These are phyloP conservation scores for Zele albiditarsus DNA, from an alignment of 2,888 invertebrate species.

Conservation along the genomic window DNA sequence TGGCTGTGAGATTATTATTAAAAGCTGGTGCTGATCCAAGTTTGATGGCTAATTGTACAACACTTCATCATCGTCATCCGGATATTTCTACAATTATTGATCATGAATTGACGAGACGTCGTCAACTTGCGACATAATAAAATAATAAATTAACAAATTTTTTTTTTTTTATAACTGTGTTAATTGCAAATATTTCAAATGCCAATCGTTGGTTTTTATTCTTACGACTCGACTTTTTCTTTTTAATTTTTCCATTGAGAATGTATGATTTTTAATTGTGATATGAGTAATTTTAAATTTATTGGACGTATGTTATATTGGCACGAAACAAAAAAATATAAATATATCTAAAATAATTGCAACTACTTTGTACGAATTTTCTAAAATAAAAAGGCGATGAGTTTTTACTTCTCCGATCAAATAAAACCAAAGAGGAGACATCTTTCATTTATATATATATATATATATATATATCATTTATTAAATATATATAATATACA, in stretches of 20 bases:
- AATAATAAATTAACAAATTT: neutral
- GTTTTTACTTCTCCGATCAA: neutral
- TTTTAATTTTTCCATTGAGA: neutral
- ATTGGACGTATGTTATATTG: neutral
- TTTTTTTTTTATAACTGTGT: neutral
- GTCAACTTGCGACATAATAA: slow-evolving; percentile 61
- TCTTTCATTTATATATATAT: slow-evolving; percentile 51
- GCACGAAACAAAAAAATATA: slow-evolving; percentile 1
- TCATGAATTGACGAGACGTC: slow-evolving; percentile 62
- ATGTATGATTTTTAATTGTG: neutral
- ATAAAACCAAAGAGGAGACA: neutral
- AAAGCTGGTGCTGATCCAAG: slow-evolving; percentile 64
- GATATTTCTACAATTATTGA: slow-evolving; percentile 60
- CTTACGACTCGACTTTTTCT: neutral
- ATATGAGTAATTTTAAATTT: neutral
- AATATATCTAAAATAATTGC: neutral
- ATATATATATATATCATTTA: slow-evolving; percentile 47
- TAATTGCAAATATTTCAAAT: neutral
- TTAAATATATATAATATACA: slow-evolving; percentile 49
- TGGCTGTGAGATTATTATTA: slow-evolving; percentile 61
- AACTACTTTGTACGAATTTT: neutral
- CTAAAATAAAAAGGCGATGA: neutral
- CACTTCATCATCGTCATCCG: slow-evolving; percentile 59
- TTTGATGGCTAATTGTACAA: slow-evolving; percentile 54
- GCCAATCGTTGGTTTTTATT: neutral